Evolutionary conservation across 2,888 invertebrate genomes (phyloP), one percentile per base, ranked within the genome.

Genomic region (Eupithecia dodoneata): DNA sequence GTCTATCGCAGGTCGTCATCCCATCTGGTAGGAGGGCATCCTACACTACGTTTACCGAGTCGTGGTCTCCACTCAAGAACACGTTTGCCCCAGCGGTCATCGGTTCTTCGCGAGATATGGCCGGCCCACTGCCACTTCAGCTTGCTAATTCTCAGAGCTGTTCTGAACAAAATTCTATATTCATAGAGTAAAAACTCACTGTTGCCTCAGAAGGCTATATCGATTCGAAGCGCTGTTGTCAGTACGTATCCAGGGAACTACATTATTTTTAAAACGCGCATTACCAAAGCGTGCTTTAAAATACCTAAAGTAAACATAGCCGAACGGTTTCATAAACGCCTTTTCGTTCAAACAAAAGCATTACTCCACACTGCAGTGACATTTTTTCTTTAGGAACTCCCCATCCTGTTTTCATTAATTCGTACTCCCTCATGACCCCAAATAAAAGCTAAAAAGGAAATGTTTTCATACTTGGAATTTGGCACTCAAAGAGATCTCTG

Each of bases 311-410:
- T 18, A 9, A 4, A 59, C 18, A 55, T 55, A 18, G 18, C 30
- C 10, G 10, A 30, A 63, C 30, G 63, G 12, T 63, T 30, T 70
- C 49, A 49, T 45, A 30, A 70, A 83, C 85, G 80, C 81, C 76
- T 74, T 79, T 81, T 76, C 82, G 76, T 79, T 79, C 85, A 86
- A 90, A 86, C 84, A 89, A 89, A 88, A 86, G 86, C 89, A 89
- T 90, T 90, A 91, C 87, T 91, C 90, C 90, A 87, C 89, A 88
- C 87, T 92, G 91, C 92, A 90, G 91, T 91, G 90, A 91, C 91
- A 93, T 92, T 92, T 91, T 30, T 93, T 92, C 92, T 92, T 93
- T 92, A 92, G 92, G 89, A 91, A 91, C 87, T 88, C 87, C 83
- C 82, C 87, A 87, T 87, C 87, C 87, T 90, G 89, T 91, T 92